Evolutionary conservation across 2,888 invertebrate species (phyloP).

Genomic region (Pachydiplax longipennis): DNA sequence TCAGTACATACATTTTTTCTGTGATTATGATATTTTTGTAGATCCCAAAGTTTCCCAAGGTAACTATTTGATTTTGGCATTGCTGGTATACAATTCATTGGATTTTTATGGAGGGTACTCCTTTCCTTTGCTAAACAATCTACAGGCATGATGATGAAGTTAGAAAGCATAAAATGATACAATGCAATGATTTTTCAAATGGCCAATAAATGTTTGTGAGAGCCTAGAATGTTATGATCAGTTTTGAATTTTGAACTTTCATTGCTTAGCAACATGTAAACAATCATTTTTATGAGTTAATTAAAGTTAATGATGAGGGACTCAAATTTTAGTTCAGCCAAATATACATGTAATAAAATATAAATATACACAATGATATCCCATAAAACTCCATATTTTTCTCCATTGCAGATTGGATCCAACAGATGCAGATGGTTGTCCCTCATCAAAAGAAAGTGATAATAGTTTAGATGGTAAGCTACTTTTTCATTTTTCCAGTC

Average conservation of each 20-base stretch:
- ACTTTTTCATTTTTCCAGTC: neutral
- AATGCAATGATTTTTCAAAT: too few species aligned
- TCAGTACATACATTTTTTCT: too few species aligned
- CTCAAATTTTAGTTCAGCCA: neutral
- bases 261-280: constrained; percentile 26
- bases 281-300: neutral
- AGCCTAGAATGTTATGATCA: neutral
- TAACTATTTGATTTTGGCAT: too few species aligned
- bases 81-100: too few species aligned
- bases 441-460: constrained; percentile 28
- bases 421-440: constrained; percentile 7
- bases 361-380: too few species aligned
- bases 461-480: constrained; percentile 19
- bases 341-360: neutral
- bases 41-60: too few species aligned
- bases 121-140: too few species aligned
- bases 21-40: too few species aligned
- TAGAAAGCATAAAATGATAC: too few species aligned
- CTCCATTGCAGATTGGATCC: neutral
- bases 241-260: neutral
- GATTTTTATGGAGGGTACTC: too few species aligned
- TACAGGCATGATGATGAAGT: too few species aligned
- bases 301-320: too few species aligned
- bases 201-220: neutral
- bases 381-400: neutral